Evolutionary conservation across 2,113 vertebrate species (phyloP), one percentile per base, ranked within the genome.

Genomic region (Cacatua alba): DNA sequence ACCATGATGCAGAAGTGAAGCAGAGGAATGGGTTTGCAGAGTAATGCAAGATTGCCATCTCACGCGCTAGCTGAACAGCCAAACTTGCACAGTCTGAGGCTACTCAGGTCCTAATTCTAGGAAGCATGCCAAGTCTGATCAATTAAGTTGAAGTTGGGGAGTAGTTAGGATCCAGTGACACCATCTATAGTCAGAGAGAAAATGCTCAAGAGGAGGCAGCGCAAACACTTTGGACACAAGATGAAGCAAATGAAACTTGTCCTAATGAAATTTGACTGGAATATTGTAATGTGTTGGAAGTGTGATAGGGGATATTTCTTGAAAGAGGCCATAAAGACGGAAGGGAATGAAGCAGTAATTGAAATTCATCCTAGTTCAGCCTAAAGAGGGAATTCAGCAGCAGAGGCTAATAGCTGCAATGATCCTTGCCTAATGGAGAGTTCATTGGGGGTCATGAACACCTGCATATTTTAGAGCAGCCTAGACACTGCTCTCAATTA

Each of bases 71-170:
- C 62, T 74, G 71, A 95, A 89, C 82, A 85, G 74, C 62, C 76
- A 88, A 81, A 57, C 39, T 84, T 90, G 84, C 18, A 6, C 25
- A 85, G 96, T 90, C 82, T 88, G 91, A 97, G 94, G 78, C 87
- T 95, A 83, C 79, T 79, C 87, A 94, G 95, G 90, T 96, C 91
- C 92, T 75, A 93, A 94, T 88, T 97, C 97, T 96, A 98, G 97
- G 98, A 98, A 96, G 75, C 0, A 4, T 97, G 98, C 97, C 98
- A 98, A 98, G 88, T 89, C 65, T 60, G 78, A 97, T 98, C 98
- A 97, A 97, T 98, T 94, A 97, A 95, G 92, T 89, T 94, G 97
- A 93, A 97, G 94, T 75, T 82, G 44, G 94, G 86, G 93, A 96
- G 94, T 94, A 92, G 97, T 97, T 96, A 97, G 94, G 96, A 97